These are phyloP conservation scores for Lytechinus variegatus DNA, from an alignment of 35 echinoderm and acorn worm genomes.

Conservation along the genomic window DNA sequence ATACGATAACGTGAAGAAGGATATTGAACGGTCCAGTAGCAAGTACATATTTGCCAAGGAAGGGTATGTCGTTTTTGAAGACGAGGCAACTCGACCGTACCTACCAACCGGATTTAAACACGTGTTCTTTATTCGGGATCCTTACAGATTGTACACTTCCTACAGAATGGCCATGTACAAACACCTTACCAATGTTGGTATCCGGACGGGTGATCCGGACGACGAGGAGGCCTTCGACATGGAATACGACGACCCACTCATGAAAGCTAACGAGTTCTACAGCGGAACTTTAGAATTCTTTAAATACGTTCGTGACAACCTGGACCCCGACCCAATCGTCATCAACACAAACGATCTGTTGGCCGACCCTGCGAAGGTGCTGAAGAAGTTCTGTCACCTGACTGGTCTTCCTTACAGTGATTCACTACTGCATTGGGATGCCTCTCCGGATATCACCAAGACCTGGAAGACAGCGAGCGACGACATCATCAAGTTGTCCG, in stretches of 20 bases:
- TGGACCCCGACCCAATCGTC: slow-evolving; percentile 50
- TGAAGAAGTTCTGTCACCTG: slow-evolving; percentile 51
- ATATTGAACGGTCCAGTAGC: not conserved
- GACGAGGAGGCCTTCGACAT: slow-evolving; percentile 25
- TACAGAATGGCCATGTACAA: slow-evolving; percentile 50
- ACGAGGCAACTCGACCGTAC: not conserved
- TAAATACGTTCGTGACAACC: slow-evolving; percentile 43
- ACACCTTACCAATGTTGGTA: not conserved
- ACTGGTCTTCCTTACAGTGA: slow-evolving; percentile 50
- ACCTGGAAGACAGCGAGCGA: not conserved
- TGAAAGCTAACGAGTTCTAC: not conserved
- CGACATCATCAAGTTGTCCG: too few relatives aligned
- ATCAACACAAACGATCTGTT: slow-evolving; percentile 65
- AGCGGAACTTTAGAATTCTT: not conserved
- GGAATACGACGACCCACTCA: not conserved
- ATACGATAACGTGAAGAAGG: not conserved
- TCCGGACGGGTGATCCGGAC: not conserved
- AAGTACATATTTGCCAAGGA: not conserved
- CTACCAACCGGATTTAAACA: slow-evolving; percentile 66
- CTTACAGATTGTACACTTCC: slow-evolving; percentile 45
- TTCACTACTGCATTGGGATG: slow-evolving; percentile 55
- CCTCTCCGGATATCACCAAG: slow-evolving; percentile 3
- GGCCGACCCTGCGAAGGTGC: slow-evolving; percentile 37
- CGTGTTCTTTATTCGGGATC: slow-evolving; percentile 67
- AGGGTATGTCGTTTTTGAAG: not conserved